Evolutionary conservation across 2,113 vertebrate genomes (phyloP).

Genomic region (Ptychochromis oligacanthus): DNA sequence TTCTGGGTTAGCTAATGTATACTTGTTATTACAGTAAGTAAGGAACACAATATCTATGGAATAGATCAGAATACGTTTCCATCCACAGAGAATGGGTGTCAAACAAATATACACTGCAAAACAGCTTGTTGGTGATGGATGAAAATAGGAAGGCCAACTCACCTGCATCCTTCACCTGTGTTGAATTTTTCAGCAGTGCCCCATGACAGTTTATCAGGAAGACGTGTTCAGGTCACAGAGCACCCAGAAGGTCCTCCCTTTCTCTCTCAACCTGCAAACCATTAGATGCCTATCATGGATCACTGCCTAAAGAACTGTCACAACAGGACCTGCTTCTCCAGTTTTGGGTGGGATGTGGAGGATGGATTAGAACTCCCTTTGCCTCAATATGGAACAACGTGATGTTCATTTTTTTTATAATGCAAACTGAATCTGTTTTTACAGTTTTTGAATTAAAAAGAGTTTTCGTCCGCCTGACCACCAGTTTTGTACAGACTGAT

Average conservation of each 20-base stretch:
- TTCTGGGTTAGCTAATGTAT: background rate
- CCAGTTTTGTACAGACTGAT: background rate
- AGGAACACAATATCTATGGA: background rate
- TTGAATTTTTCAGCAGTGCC: constrained; percentile 32
- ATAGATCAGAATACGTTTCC: constrained; percentile 14
- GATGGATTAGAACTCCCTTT: background rate
- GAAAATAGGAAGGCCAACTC: constrained; percentile 14
- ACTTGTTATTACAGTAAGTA: background rate
- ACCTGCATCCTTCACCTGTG: constrained; percentile 36
- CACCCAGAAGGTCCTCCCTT: constrained; percentile 19
- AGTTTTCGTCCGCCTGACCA: background rate
- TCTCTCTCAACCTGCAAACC: constrained; percentile 6
- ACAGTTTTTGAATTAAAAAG: background rate
- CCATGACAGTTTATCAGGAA: constrained; percentile 54
- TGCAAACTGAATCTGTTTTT: background rate
- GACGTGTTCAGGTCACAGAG: constrained; percentile 60
- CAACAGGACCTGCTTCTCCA: background rate
- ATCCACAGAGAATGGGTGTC: background rate
- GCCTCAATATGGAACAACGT: too few relatives aligned
- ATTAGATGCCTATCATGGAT: constrained; percentile 47
- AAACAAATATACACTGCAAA: constrained; percentile 23
- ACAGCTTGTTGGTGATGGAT: constrained; percentile 34
- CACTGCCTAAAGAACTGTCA: constrained; percentile 29
- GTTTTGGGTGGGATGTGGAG: background rate
- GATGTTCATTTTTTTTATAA: too few relatives aligned